phyloP scores from a whole-genome alignment of 1,140 invertebrate genomes.

The Saccostrea glomerata region DNA sequence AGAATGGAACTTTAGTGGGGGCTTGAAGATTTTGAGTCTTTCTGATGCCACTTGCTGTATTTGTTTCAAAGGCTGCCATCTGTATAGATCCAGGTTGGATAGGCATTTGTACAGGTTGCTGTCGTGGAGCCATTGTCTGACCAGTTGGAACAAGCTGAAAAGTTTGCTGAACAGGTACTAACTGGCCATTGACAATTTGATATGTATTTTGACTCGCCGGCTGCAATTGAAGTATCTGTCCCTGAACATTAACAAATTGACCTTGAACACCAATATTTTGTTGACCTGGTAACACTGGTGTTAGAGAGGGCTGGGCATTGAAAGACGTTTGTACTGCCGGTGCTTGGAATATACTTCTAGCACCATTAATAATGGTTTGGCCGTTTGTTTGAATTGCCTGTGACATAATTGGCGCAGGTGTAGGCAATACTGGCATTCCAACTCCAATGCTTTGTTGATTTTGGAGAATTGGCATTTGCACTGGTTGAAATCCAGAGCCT shows the following conservation, averaged over 20 bases:
- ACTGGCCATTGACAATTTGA: neutral
- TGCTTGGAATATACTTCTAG: neutral
- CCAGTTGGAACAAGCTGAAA: constrained; percentile 19
- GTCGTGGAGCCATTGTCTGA: neutral
- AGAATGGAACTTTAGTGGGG: neutral
- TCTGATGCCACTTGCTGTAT: neutral
- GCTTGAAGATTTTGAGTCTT: neutral
- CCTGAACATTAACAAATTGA: neutral
- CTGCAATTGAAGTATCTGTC: neutral
- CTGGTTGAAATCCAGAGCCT: neutral
- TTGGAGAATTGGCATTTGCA: neutral
- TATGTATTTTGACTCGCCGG: neutral
- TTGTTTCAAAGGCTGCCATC: constrained; percentile 15
- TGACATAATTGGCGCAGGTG: neutral
- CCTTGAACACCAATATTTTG: neutral
- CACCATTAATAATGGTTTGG: neutral
- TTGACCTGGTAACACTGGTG: neutral
- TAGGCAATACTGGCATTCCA: neutral
- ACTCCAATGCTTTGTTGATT: neutral
- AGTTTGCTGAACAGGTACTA: neutral
- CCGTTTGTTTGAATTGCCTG: constrained; percentile 14
- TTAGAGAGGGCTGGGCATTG: neutral
- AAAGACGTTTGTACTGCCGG: neutral
- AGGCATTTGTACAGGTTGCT: neutral
- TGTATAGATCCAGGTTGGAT: neutral